phyloP scores from a whole-genome alignment of 1,140 invertebrate genomes.

The Tachypleus tridentatus region DNA sequence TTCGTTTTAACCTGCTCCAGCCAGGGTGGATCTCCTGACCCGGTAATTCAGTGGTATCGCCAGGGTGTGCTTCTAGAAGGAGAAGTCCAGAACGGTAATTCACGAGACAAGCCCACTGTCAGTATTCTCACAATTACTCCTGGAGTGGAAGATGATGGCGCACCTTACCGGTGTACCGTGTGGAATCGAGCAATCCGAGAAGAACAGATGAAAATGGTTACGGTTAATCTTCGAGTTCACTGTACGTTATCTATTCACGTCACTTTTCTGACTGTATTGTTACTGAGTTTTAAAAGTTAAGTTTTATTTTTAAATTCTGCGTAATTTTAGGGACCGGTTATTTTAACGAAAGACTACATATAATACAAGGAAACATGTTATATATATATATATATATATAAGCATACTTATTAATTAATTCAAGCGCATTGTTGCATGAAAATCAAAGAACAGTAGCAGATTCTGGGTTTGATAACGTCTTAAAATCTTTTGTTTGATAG shows the following conservation, averaged over 20 bases:
- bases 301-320: too few relatives aligned
- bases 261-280: too few relatives aligned
- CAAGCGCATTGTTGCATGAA: too few relatives aligned
- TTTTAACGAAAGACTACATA: too few relatives aligned
- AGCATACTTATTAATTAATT: too few relatives aligned
- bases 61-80: slow-evolving; percentile 50
- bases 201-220: slow-evolving; percentile 59
- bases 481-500: too few relatives aligned
- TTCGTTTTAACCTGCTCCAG: slow-evolving; percentile 60
- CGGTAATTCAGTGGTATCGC: slow-evolving; percentile 49
- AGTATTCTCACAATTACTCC: slow-evolving; percentile 60
- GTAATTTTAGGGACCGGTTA: too few relatives aligned
- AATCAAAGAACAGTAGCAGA: too few relatives aligned
- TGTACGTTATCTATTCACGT: slow-evolving; percentile 49
- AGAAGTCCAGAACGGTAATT: slow-evolving; percentile 49
- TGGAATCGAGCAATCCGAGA: slow-evolving; percentile 74
- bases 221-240: slow-evolving; percentile 68
- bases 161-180: slow-evolving; percentile 66
- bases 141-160: slow-evolving; percentile 65
- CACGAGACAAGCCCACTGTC: slow-evolving; percentile 53
- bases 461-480: too few relatives aligned
- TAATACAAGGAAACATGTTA: too few relatives aligned
- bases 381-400: too few relatives aligned
- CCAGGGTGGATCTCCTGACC: slow-evolving; percentile 74
- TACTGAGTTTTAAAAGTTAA: too few relatives aligned